phyloP scores from a whole-genome alignment of 2,113 vertebrate genomes.

The Sebastes schlegelii region DNA sequence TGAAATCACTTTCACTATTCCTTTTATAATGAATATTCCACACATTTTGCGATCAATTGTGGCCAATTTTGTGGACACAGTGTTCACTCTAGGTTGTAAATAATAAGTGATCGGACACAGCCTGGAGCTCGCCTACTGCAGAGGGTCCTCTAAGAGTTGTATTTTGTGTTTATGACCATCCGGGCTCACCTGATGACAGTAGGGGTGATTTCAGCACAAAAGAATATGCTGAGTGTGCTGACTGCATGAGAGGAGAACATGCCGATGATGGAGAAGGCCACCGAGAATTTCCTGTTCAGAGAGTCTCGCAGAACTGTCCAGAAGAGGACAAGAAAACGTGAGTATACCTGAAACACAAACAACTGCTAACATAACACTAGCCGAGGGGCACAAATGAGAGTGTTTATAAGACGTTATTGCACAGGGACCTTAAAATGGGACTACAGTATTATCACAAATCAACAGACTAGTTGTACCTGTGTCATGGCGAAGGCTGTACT shows the following conservation, averaged over 20 bases:
- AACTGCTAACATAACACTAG: not conserved
- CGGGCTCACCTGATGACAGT: conserved; percentile 94
- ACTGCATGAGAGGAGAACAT: conserved; percentile 98
- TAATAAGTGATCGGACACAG: not conserved
- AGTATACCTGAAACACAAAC: not conserved
- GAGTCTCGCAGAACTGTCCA: conserved; percentile 91
- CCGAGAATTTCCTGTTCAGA: conserved; percentile 95
- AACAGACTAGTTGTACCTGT: conserved; percentile 85
- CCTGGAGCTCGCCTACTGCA: not conserved
- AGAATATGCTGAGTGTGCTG: conserved; percentile 97
- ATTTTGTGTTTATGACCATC: not conserved
- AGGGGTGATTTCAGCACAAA: conserved; percentile 97
- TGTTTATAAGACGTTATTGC: not conserved
- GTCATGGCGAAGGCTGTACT: conserved; percentile 95
- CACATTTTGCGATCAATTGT: not conserved
- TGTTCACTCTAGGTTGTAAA: not conserved
- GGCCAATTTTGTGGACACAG: not conserved
- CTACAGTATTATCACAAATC: not conserved
- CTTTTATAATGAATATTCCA: not conserved
- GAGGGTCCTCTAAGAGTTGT: not conserved
- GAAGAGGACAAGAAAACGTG: not conserved
- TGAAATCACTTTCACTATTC: not conserved
- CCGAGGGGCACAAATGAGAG: not conserved
- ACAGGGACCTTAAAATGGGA: not conserved
- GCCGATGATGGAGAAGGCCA: conserved; percentile 95